These are phyloP conservation scores for Pristionchus mayeri DNA, from an alignment of 2,888 invertebrate genomes.

Conservation along the genomic window DNA sequence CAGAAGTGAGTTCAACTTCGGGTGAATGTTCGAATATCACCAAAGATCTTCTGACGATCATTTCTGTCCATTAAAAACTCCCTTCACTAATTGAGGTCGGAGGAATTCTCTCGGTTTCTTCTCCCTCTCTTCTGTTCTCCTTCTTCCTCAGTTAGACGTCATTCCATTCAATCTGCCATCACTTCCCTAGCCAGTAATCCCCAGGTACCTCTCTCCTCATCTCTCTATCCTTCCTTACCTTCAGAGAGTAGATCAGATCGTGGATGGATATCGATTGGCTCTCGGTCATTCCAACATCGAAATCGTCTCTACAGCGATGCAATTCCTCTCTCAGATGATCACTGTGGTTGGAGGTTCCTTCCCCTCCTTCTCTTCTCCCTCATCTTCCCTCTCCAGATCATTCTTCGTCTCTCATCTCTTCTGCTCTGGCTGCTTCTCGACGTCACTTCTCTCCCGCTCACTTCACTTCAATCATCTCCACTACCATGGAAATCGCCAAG, in stretches of 20 bases:
- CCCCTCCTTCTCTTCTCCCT: not conserved
- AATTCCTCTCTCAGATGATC: constrained; percentile 41
- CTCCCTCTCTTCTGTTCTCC: constrained; percentile 46
- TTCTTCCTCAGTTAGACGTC: constrained; percentile 38
- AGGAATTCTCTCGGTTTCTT: constrained; percentile 27
- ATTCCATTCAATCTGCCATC: constrained; percentile 44
- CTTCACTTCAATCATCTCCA: not conserved
- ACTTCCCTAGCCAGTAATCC: constrained; percentile 15
- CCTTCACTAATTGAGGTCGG: not conserved
- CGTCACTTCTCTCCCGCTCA: not conserved
- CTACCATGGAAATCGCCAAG: not conserved
- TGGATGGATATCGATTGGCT: constrained; percentile 43
- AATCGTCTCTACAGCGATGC: constrained; percentile 36
- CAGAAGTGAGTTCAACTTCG: constrained; percentile 18
- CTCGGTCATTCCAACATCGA: not conserved
- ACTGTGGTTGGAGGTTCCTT: constrained; percentile 36
- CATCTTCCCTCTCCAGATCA: constrained; percentile 13
- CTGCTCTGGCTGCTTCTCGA: constrained; percentile 12
- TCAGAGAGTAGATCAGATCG: constrained; percentile 30
- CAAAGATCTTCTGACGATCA: too few relatives aligned
- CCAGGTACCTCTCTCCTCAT: not conserved
- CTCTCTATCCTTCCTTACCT: not conserved
- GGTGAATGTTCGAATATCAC: too few relatives aligned
- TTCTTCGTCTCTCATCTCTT: not conserved
- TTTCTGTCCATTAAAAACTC: not conserved